Conservation (phyloP, 1,140 invertebrate species). For the Macrocentrus cingulum region DNA sequence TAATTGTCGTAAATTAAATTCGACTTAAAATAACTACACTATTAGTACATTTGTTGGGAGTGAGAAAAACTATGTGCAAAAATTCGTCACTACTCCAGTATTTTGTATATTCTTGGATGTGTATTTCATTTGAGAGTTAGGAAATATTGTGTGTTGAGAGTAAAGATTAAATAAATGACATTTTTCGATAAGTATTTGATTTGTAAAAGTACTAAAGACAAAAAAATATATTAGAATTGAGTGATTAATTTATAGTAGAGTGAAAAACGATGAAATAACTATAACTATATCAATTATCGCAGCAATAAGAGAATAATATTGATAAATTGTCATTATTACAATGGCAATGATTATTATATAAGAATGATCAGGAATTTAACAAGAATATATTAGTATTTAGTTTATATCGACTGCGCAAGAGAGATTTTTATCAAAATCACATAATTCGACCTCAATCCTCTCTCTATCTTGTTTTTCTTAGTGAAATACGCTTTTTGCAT, state of each 20-base stretch:
- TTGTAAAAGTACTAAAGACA: constrained; percentile 9
- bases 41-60: too few species aligned
- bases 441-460: neutral
- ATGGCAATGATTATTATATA: constrained; percentile 41
- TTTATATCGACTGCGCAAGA: constrained; percentile 39
- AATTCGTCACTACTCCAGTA: constrained; percentile 12
- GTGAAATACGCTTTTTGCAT: neutral
- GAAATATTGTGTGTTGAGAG: constrained; percentile 35
- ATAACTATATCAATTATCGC: too few species aligned
- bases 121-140: constrained; percentile 42
- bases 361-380: constrained; percentile 48
- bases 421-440: constrained; percentile 33
- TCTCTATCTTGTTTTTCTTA: neutral
- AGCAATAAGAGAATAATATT: constrained; percentile 40
- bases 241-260: too few species aligned
- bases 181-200: constrained; percentile 28
- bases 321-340: constrained; percentile 35
- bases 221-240: constrained; percentile 9
- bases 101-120: constrained; percentile 28
- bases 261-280: too few species aligned
- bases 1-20: too few species aligned
- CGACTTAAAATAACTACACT: too few species aligned
- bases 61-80: neutral
- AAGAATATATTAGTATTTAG: constrained; percentile 53
- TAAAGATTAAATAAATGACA: constrained; percentile 37